Evolutionary conservation across 2,797 vertebrate genomes (phyloP).

Genomic region (Cercopithecus petaurista): DNA sequence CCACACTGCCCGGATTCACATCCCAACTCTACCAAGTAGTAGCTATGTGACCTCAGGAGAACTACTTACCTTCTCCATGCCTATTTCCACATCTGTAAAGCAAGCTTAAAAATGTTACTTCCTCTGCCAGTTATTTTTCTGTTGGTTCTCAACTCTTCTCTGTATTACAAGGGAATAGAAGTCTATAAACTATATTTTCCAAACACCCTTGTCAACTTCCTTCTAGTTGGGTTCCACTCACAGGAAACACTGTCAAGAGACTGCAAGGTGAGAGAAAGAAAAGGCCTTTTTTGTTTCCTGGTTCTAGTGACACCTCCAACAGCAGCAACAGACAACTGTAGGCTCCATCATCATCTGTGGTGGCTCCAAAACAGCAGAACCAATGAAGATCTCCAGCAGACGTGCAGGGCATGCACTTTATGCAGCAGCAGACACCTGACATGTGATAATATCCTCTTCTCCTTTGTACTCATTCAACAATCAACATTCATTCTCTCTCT

Average conservation of each 20-base stretch:
- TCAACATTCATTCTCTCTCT: not conserved
- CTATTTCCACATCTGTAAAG: not conserved
- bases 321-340: not conserved
- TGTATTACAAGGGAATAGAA: not conserved
- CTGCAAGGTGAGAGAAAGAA: not conserved
- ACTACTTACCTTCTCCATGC: not conserved
- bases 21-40: not conserved
- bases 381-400: not conserved
- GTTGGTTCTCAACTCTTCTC: not conserved
- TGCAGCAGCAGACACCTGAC: not conserved
- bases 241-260: not conserved
- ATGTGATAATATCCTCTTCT: not conserved
- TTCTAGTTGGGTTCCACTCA: not conserved
- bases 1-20: not conserved
- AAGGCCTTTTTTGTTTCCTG: not conserved
- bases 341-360: not conserved
- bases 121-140: not conserved
- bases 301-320: not conserved
- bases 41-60: not conserved
- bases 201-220: not conserved
- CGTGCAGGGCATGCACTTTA: not conserved
- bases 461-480: not conserved
- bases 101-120: not conserved
- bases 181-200: not conserved
- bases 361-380: conserved; percentile 41